Evolutionary conservation across 2,888 invertebrate species (phyloP).

Genomic region (Priapulus caudatus): DNA sequence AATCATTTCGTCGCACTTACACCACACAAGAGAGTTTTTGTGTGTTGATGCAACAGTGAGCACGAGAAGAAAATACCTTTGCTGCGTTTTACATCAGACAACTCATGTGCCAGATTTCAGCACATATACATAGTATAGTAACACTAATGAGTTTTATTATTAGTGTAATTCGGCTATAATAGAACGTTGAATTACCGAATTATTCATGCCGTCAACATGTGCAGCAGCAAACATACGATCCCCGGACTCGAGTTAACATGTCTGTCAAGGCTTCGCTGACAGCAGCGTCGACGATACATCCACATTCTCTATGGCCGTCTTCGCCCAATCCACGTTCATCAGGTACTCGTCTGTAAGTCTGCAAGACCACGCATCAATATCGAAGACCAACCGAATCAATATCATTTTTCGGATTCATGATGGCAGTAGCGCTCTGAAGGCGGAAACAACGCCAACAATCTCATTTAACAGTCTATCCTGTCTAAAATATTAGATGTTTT

Average conservation of each 20-base stretch:
- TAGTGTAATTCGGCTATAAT: no score
- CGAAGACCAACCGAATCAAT: constrained; percentile 23
- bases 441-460: background rate
- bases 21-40: no score
- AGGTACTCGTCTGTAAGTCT: constrained; percentile 85
- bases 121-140: no score
- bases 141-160: no score
- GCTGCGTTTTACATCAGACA: no score
- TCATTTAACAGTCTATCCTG: no score
- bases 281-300: constrained; percentile 96
- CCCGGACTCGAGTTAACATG: constrained; percentile 72
- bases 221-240: constrained; percentile 83
- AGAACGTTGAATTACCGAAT: constrained; percentile 50
- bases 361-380: constrained; percentile 23
- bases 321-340: constrained; percentile 96
- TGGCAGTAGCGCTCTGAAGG: constrained; percentile 7
- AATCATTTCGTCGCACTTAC: no score
- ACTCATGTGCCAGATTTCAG: no score
- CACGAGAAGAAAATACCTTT: no score
- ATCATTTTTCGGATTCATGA: background rate
- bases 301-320: constrained; percentile 73
- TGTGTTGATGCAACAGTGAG: no score
- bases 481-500: no score
- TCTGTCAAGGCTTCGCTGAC: constrained; percentile 78
- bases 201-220: constrained; percentile 93